These are phyloP conservation scores for Aromia moschata DNA, from an alignment of 2,888 invertebrate genomes.

Conservation along the genomic window DNA sequence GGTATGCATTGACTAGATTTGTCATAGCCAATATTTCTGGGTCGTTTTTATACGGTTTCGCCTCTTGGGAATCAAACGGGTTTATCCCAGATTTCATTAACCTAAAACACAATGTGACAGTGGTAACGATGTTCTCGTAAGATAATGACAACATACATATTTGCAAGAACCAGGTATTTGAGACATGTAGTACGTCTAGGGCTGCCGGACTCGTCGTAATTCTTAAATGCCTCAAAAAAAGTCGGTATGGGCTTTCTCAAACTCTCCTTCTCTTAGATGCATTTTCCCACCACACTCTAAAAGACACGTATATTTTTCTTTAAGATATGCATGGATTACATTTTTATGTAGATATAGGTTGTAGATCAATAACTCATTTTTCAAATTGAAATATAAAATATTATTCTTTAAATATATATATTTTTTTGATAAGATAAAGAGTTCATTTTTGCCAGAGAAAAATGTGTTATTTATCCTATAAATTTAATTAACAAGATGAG, in stretches of 20 bases:
- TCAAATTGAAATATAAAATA: too few relatives aligned
- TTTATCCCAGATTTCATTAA: slow-evolving; percentile 99
- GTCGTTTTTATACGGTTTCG: slow-evolving; percentile 99
- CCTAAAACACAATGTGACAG: slow-evolving; percentile 64
- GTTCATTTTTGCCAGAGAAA: too few relatives aligned
- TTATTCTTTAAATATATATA: too few relatives aligned
- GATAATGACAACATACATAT: slow-evolving; percentile 82
- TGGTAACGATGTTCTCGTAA: not conserved
- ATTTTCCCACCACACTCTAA: slow-evolving; percentile 98
- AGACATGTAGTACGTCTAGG: slow-evolving; percentile 95
- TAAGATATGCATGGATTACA: too few relatives aligned
- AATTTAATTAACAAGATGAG: too few relatives aligned
- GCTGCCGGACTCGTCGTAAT: slow-evolving; percentile 99
- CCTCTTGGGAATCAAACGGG: slow-evolving; percentile 99
- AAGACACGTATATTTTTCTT: not conserved
- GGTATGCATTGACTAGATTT: slow-evolving; percentile 95
- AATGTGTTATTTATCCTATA: too few relatives aligned
- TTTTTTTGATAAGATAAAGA: too few relatives aligned
- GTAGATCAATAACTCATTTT: too few relatives aligned
- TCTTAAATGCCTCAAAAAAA: slow-evolving; percentile 99
- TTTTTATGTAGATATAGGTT: too few relatives aligned
- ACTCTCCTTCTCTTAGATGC: slow-evolving; percentile 98
- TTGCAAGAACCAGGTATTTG: slow-evolving; percentile 97
- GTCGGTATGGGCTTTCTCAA: slow-evolving; percentile 98
- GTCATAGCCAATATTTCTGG: slow-evolving; percentile 99